phyloP scores from a whole-genome alignment of 2,797 vertebrate species.

The Pangasius krempfi region DNA sequence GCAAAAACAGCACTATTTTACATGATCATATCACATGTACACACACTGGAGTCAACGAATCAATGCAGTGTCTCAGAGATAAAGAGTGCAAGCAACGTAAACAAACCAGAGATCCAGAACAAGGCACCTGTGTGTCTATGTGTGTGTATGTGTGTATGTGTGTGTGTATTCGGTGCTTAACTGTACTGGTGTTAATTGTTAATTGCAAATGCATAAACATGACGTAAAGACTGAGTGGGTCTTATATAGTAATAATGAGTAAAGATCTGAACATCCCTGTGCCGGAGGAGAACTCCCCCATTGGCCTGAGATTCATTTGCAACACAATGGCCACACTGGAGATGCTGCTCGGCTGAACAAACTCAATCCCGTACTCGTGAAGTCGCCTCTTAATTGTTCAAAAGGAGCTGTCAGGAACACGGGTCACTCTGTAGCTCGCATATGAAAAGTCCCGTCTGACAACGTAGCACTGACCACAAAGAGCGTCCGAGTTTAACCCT shows the following conservation, averaged over 20 bases:
- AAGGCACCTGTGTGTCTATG: background rate
- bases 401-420: constrained; percentile 60
- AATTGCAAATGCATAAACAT: constrained; percentile 7
- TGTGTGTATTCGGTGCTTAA: background rate
- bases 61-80: constrained; percentile 21
- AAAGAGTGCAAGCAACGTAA: constrained; percentile 11
- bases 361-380: constrained; percentile 33
- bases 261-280: background rate
- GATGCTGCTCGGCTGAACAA: constrained; percentile 45
- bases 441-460: constrained; percentile 62
- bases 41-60: constrained; percentile 38
- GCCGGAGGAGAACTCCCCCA: constrained; percentile 7
- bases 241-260: background rate
- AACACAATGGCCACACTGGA: constrained; percentile 46
- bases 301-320: constrained; percentile 32
- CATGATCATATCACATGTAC: constrained; percentile 6
- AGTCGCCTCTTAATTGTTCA: constrained; percentile 40
- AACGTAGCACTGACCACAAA: constrained; percentile 51
- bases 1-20: constrained; percentile 42
- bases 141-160: background rate
- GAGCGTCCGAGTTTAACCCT: constrained; percentile 28
- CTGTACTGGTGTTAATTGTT: background rate
- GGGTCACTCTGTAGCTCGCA: constrained; percentile 57
- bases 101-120: constrained; percentile 1
- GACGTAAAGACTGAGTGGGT: background rate